These are phyloP conservation scores for Catocala sponsa DNA, from an alignment of 2,888 invertebrate genomes.

Conservation along the genomic window DNA sequence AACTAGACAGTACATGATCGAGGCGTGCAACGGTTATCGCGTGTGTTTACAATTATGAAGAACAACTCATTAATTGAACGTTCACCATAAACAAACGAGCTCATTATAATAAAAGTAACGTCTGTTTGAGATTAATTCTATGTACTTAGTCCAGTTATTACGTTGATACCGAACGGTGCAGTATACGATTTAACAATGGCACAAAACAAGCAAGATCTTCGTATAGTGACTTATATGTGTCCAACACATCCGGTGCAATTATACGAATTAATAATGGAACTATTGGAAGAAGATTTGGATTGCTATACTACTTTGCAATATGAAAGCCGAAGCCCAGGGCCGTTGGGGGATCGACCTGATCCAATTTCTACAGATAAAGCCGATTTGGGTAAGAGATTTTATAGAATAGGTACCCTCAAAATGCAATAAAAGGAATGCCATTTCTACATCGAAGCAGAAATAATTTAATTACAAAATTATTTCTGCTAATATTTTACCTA, in stretches of 20 bases:
- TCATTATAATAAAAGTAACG: slow-evolving; percentile 30
- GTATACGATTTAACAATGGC: slow-evolving; percentile 63
- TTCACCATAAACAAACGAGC: slow-evolving; percentile 18
- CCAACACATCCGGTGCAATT: slow-evolving; percentile 89
- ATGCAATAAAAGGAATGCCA: neutral
- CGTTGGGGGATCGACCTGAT: slow-evolving; percentile 81
- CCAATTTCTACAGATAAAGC: slow-evolving; percentile 85
- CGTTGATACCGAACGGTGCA: slow-evolving; percentile 13
- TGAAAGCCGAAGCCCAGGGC: slow-evolving; percentile 88
- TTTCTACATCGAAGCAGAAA: neutral
- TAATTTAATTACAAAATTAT: too few relatives aligned
- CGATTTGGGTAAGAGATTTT: slow-evolving; percentile 86
- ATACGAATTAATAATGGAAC: slow-evolving; percentile 86
- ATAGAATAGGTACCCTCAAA: slow-evolving; percentile 3
- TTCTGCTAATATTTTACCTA: too few relatives aligned
- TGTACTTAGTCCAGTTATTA: slow-evolving; percentile 26
- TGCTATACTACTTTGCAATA: slow-evolving; percentile 86
- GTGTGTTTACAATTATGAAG: slow-evolving; percentile 48
- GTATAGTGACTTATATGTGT: slow-evolving; percentile 89
- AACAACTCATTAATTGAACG: slow-evolving; percentile 24
- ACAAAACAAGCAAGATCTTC: slow-evolving; percentile 72
- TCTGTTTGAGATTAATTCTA: slow-evolving; percentile 24
- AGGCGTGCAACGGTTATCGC: slow-evolving; percentile 61
- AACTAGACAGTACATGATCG: slow-evolving; percentile 61
- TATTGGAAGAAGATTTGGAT: slow-evolving; percentile 84